Evolutionary conservation across 2,888 invertebrate species (phyloP).

Genomic region (Mechanitis mazaeus): DNA sequence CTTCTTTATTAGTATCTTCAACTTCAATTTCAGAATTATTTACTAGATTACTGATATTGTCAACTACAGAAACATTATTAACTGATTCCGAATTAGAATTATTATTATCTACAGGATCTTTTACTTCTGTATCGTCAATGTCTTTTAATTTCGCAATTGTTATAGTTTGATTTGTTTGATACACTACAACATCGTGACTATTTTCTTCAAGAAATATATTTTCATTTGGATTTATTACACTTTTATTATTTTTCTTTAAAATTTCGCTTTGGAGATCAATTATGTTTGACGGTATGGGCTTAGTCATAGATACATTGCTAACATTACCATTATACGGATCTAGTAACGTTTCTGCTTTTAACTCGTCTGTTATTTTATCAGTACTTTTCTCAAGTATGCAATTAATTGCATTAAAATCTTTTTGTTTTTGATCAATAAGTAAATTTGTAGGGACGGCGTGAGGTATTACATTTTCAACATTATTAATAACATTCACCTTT

Average conservation of each 20-base stretch:
- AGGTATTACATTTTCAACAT: constrained; percentile 27
- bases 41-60: background rate
- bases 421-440: background rate
- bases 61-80: background rate
- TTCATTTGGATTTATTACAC: constrained; percentile 6
- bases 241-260: constrained; percentile 14
- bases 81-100: background rate
- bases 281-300: constrained; percentile 16
- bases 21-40: too few species aligned
- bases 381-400: too few species aligned
- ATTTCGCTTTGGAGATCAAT: constrained; percentile 13
- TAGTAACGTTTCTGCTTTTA: too few species aligned
- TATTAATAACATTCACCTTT: constrained; percentile 21
- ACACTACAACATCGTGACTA: constrained; percentile 35
- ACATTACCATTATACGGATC: background rate
- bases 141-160: constrained; percentile 16
- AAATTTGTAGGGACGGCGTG: constrained; percentile 28
- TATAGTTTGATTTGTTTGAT: constrained; percentile 32
- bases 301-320: constrained; percentile 16
- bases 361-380: too few species aligned
- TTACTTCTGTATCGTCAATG: constrained; percentile 8
- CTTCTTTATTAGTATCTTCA: too few species aligned
- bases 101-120: constrained; percentile 7
- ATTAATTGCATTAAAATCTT: too few species aligned
- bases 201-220: constrained; percentile 15